Evolutionary conservation across 2,888 invertebrate species (phyloP).

Genomic region (Auanema freiburgensis): DNA sequence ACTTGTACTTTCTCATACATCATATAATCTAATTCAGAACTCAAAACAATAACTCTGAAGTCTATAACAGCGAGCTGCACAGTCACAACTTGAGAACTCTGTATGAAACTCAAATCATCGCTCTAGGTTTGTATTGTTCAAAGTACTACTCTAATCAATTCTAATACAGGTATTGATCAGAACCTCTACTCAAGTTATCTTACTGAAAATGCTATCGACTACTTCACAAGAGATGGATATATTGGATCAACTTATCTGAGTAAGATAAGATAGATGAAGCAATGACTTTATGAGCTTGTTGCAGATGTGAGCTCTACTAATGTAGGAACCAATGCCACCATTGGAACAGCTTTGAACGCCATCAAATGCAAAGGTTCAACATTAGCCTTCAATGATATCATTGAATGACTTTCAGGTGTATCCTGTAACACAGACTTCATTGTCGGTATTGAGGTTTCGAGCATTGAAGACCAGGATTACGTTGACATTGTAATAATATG

Average conservation of each 20-base stretch:
- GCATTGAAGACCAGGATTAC: not conserved
- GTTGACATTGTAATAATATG: not conserved
- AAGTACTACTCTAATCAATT: not conserved
- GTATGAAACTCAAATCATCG: constrained; percentile 19
- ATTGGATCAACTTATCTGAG: constrained; percentile 14
- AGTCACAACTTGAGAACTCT: constrained; percentile 10
- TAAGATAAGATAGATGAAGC: not conserved
- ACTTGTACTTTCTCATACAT: not conserved
- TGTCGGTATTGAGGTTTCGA: constrained; percentile 17
- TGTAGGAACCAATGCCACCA: not conserved
- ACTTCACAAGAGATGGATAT: constrained; percentile 10
- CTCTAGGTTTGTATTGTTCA: constrained; percentile 2
- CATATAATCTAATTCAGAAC: not conserved
- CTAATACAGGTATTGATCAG: not conserved
- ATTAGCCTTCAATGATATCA: not conserved
- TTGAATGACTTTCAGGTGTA: not conserved
- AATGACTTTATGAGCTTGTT: not conserved
- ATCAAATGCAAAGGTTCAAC: constrained; percentile 16
- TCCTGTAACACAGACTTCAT: constrained; percentile 8
- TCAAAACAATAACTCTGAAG: constrained; percentile 1
- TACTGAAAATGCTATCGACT: constrained; percentile 21
- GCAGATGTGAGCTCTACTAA: constrained; percentile 11
- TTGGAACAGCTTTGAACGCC: not conserved
- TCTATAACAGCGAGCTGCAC: not conserved
- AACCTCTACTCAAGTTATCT: not conserved